phyloP scores from a whole-genome alignment of 2,888 invertebrate species.

The Pachycephus smyrnensis region DNA sequence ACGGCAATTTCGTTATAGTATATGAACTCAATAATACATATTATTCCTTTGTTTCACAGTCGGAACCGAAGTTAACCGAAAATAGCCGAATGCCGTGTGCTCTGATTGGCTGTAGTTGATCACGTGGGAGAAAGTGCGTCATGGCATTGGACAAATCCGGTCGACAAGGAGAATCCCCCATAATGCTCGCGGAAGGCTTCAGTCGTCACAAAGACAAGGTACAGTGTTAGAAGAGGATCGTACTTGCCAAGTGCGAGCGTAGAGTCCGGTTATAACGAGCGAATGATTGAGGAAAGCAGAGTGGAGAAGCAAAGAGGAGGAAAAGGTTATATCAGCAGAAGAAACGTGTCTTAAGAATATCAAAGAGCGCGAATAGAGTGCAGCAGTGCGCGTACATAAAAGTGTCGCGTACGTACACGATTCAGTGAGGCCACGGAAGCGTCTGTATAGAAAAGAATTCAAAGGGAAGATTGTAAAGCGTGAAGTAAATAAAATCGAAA shows the following conservation, averaged over 20 bases:
- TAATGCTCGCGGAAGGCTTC: constrained; percentile 35
- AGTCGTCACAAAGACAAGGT: constrained; percentile 45
- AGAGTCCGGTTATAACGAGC: constrained; percentile 25
- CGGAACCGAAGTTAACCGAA: constrained; percentile 24
- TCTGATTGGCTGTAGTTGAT: constrained; percentile 13
- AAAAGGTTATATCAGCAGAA: constrained; percentile 11
- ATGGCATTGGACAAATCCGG: constrained; percentile 15
- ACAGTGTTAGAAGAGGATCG: constrained; percentile 37
- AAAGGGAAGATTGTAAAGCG: neutral
- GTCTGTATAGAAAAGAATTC: constrained; percentile 13
- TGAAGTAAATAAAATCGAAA: constrained; percentile 5
- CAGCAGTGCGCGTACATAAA: constrained; percentile 16
- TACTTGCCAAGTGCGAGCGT: constrained; percentile 26
- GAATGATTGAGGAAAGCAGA: constrained; percentile 15
- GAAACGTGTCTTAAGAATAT: constrained; percentile 16
- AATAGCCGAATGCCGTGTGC: constrained; percentile 18
- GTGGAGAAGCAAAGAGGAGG: constrained; percentile 19
- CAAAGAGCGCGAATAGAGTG: constrained; percentile 9
- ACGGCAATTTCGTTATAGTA: neutral
- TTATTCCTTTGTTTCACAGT: constrained; percentile 2
- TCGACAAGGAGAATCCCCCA: constrained; percentile 18
- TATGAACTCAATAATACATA: constrained; percentile 1
- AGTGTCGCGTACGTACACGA: constrained; percentile 14
- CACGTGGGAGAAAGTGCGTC: constrained; percentile 6
- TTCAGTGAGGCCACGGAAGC: constrained; percentile 18